Percentiles rank a stretch among this genome's conserved stretches.
These are phyloP conservation scores for Epinotia ramella DNA, from an alignment of 2,888 invertebrate species.

Conservation along the genomic window DNA sequence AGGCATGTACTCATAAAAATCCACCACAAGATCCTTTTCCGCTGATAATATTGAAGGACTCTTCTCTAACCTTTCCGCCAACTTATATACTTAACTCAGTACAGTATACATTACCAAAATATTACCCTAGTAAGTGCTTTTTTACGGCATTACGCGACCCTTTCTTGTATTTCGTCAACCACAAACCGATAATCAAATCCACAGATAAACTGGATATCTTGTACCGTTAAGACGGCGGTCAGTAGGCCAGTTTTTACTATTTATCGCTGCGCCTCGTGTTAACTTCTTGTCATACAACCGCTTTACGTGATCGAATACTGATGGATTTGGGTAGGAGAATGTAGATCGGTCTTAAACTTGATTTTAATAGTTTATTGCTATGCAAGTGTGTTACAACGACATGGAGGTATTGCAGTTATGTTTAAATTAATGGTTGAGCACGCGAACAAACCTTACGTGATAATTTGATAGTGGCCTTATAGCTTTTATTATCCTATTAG, in stretches of 20 bases:
- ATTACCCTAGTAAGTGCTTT: slow-evolving; percentile 19
- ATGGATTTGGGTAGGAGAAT: slow-evolving; percentile 21
- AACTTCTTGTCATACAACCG: slow-evolving; percentile 61
- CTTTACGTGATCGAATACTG: slow-evolving; percentile 47
- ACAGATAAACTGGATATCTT: slow-evolving; percentile 55
- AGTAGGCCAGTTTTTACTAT: slow-evolving; percentile 79
- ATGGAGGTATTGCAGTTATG: background rate
- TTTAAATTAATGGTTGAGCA: background rate
- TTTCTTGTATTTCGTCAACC: slow-evolving; percentile 29
- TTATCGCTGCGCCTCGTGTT: slow-evolving; percentile 70
- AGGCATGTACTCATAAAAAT: background rate
- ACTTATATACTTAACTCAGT: background rate
- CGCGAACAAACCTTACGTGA: background rate
- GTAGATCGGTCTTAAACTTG: slow-evolving; percentile 20
- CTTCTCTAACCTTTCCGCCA: slow-evolving; percentile 12
- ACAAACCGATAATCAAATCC: slow-evolving; percentile 62
- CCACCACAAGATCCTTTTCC: background rate
- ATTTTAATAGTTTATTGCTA: slow-evolving; percentile 4
- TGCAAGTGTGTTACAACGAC: background rate
- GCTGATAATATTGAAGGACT: slow-evolving; percentile 1
- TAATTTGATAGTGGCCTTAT: no score
- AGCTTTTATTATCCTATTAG: no score
- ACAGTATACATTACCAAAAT: slow-evolving; percentile 1
- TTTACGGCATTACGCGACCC: slow-evolving; percentile 26
- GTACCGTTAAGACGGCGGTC: slow-evolving; percentile 74